Evolutionary conservation across 2,797 vertebrate genomes (phyloP), one percentile per base, ranked within the genome.

Genomic region (Girardinus metallicus): DNA sequence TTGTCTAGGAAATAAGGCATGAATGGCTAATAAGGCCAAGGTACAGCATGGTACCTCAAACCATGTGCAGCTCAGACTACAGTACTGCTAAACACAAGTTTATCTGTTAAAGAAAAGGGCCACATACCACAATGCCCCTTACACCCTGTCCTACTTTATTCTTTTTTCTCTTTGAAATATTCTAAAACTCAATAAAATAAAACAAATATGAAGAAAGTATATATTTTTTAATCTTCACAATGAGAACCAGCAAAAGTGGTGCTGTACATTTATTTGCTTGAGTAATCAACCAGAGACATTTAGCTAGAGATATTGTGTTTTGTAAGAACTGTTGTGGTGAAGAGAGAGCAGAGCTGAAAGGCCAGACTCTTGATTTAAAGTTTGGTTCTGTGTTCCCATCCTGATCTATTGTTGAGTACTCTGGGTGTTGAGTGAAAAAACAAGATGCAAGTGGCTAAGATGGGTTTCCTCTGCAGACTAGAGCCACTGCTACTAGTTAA

Each of bases 1-100:
- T 89, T 83, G 88, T 90, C 81, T 84, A 39, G 53, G n/a, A 73
- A 85, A 75, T 26, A 77, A 77, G 78, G 79, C 80, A 86, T 68
- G 44, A 83, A 75, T 74, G 80, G 34, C 74, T 81, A 83, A 87
- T 83, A 79, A 87, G 88, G 85, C 49, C 86, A 80, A 80, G 68
- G 90, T 89, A 73, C 87, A 71, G 6, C 44, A 13, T 60, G 72
- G 66, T 66, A 83, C 80, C 49, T 83, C 75, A 74, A 29, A 68
- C 73, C 71, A 78, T 80, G 60, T 81, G 70, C 79, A 81, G 81
- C 12, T 71, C 43, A 81, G 84, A 49, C 77, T 74, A 34, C 64
- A 75, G 29, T 21, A 75, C 34, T 73, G 76, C 62, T 75, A 0
- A 49, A 74, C 60, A 73, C 72, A 10, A 31, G 43, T 60, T 73